Percentiles rank a stretch among this genome's conserved stretches.
Conservation (phyloP, 2,797 vertebrate genomes). For the Smutsia temminckii region DNA sequence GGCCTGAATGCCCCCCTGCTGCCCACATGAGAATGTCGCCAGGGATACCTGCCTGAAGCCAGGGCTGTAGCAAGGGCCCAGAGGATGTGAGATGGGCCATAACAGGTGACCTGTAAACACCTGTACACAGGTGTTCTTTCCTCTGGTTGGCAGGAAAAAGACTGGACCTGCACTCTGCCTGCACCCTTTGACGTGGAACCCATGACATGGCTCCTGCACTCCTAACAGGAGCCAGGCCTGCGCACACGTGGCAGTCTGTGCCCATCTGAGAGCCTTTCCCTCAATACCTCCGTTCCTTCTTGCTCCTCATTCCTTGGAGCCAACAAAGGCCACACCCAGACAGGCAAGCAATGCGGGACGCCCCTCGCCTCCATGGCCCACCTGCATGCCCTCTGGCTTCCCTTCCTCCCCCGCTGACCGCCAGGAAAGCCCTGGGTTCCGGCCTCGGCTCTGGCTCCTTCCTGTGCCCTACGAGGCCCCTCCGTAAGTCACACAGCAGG, state of each 20-base stretch:
- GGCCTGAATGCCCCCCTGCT: neutral
- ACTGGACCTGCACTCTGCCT: neutral
- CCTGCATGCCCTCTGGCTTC: fast-evolving
- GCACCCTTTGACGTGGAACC: fast-evolving
- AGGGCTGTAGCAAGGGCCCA: neutral
- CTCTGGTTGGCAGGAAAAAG: neutral
- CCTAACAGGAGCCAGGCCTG: too few relatives aligned
- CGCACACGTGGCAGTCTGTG: fast-evolving
- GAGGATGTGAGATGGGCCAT: neutral
- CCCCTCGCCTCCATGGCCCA: neutral
- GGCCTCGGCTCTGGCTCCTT: neutral
- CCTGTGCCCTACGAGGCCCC: fast-evolving
- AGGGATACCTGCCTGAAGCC: neutral
- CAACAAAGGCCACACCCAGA: too few relatives aligned
- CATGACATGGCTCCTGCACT: fast-evolving
- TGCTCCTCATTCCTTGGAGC: too few relatives aligned
- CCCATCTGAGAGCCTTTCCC: too few relatives aligned
- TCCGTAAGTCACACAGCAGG: fast-evolving
- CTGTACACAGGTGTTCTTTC: too few relatives aligned
- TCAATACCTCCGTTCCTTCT: too few relatives aligned
- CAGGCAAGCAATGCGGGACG: neutral
- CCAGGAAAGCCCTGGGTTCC: neutral
- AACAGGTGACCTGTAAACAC: neutral
- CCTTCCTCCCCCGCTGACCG: neutral
- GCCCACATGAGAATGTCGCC: neutral